These are phyloP conservation scores for Ruditapes philippinarum DNA, from an alignment of 1,140 invertebrate species.

Conservation along the genomic window DNA sequence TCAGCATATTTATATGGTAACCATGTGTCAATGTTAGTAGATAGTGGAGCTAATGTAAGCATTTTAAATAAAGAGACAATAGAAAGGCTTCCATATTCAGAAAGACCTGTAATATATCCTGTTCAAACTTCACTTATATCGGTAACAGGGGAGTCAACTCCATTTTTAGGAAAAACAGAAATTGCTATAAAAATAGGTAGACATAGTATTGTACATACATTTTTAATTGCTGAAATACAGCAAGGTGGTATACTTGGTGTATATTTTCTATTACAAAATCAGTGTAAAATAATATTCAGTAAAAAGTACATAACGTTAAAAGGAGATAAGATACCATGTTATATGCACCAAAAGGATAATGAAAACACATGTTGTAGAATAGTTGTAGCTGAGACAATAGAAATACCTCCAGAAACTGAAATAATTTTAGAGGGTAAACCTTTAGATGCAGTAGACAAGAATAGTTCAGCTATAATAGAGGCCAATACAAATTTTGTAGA, in stretches of 20 bases:
- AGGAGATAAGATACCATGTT: not conserved
- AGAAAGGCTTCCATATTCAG: not conserved
- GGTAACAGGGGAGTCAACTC: slow-evolving; percentile 63
- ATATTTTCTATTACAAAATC: slow-evolving; percentile 26
- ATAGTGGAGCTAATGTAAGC: slow-evolving; percentile 50
- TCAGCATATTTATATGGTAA: not conserved
- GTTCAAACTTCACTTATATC: slow-evolving; percentile 57
- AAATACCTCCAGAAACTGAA: too few relatives aligned
- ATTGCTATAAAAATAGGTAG: too few relatives aligned
- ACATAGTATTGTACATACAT: too few relatives aligned
- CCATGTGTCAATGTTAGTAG: slow-evolving; percentile 29
- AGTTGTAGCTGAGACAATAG: too few relatives aligned
- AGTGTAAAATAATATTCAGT: not conserved
- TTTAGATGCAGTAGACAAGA: too few relatives aligned
- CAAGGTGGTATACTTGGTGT: not conserved
- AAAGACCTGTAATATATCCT: not conserved
- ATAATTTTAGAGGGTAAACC: too few relatives aligned
- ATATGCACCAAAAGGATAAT: not conserved
- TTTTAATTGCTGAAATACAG: too few relatives aligned
- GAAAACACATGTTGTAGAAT: too few relatives aligned
- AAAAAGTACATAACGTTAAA: not conserved
- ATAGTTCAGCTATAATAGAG: too few relatives aligned
- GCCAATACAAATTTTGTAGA: too few relatives aligned
- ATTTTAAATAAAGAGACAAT: slow-evolving; percentile 28
- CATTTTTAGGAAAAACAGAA: slow-evolving; percentile 49